These are phyloP conservation scores for Amiota mariae DNA, from an alignment of 2,888 invertebrate species.

Conservation along the genomic window DNA sequence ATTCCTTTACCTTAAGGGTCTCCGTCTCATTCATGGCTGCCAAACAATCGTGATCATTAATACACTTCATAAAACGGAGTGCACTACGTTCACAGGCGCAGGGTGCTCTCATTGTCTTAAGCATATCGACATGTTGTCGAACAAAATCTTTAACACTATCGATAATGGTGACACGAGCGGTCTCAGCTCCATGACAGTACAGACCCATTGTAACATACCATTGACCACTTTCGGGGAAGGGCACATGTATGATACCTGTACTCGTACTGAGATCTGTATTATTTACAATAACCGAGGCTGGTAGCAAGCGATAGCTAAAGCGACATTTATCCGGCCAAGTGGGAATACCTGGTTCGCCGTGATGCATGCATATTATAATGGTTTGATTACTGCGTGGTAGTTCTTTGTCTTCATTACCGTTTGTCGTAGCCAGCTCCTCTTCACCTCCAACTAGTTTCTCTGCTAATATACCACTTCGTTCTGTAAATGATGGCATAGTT, in stretches of 20 bases:
- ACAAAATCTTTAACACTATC: constrained; percentile 73
- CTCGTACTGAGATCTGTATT: constrained; percentile 79
- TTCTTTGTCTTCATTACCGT: constrained; percentile 54
- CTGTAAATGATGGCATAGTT: constrained; percentile 50
- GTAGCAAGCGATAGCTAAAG: constrained; percentile 75
- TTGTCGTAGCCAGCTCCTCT: constrained; percentile 40
- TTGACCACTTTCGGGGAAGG: constrained; percentile 87
- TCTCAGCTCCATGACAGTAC: constrained; percentile 78
- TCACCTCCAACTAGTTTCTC: constrained; percentile 63
- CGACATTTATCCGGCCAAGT: constrained; percentile 78
- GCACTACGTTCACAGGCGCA: constrained; percentile 66
- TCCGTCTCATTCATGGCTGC: constrained; percentile 72
- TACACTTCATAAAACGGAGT: constrained; percentile 59
- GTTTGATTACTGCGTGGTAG: constrained; percentile 71
- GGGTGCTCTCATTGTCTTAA: constrained; percentile 63
- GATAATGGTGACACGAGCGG: constrained; percentile 69
- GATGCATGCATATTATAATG: constrained; percentile 79
- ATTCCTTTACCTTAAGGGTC: constrained; percentile 70
- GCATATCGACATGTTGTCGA: constrained; percentile 59
- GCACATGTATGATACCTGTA: constrained; percentile 79
- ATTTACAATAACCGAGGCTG: constrained; percentile 79
- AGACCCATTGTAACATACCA: constrained; percentile 86
- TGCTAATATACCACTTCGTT: constrained; percentile 65
- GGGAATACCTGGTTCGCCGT: constrained; percentile 77
- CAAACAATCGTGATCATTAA: constrained; percentile 73